Conservation (phyloP, 2,888 invertebrate species). For the Orthosia incerta region DNA sequence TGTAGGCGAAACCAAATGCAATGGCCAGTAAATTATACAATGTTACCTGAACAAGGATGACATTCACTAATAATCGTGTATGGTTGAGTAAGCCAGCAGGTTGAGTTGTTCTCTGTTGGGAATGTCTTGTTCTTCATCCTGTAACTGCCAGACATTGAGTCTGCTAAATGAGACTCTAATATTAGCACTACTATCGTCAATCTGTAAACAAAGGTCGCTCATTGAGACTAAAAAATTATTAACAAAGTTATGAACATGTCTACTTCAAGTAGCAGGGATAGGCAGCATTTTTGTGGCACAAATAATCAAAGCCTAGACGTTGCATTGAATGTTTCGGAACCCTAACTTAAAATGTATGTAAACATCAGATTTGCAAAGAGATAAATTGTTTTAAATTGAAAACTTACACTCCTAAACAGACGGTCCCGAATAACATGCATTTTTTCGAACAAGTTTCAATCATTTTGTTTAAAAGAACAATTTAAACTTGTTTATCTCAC, state of each 20-base stretch:
- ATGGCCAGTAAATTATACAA: too few relatives aligned
- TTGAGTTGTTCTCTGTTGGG: conserved; percentile 94
- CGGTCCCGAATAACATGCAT: conserved; percentile 95
- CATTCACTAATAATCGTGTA: conserved; percentile 94
- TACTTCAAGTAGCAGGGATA: neutral
- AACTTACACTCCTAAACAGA: conserved; percentile 94
- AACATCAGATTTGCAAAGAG: neutral
- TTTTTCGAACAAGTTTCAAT: conserved; percentile 96
- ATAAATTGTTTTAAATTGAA: neutral
- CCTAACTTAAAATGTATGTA: neutral
- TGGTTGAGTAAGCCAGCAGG: conserved; percentile 94
- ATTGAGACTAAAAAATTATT: neutral
- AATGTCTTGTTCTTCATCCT: conserved; percentile 92
- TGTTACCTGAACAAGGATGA: conserved; percentile 95
- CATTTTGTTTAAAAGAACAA: conserved; percentile 88
- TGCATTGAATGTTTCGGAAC: neutral
- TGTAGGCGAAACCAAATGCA: too few relatives aligned
- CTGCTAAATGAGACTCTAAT: conserved; percentile 93
- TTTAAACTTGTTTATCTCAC: neutral
- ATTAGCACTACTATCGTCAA: conserved; percentile 95
- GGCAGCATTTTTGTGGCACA: neutral
- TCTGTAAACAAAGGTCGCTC: conserved; percentile 86
- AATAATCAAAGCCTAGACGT: neutral
- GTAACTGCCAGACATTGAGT: conserved; percentile 90
- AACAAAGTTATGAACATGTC: neutral